These are phyloP conservation scores for Ptilonorhynchus violaceus DNA, from an alignment of 2,113 vertebrate species.

Conservation along the genomic window DNA sequence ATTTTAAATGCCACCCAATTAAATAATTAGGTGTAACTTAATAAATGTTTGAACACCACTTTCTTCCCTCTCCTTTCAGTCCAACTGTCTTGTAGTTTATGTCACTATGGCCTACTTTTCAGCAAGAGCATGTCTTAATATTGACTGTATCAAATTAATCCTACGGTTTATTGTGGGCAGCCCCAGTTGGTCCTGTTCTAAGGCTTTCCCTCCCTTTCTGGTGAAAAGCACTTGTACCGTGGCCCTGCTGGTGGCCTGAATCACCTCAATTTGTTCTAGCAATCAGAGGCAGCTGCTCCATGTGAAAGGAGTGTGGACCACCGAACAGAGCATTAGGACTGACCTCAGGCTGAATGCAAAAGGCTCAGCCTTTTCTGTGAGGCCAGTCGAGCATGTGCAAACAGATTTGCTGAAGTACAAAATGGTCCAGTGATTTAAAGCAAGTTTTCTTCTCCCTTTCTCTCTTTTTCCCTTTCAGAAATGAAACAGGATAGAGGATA, in stretches of 20 bases:
- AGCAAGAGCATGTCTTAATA: conserved; percentile 70
- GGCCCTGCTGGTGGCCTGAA: conserved; percentile 76
- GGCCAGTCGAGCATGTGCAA: conserved; percentile 71
- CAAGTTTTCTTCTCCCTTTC: conserved; percentile 47
- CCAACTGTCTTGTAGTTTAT: conserved; percentile 50
- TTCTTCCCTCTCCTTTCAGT: conserved; percentile 11
- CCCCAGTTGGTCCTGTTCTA: conserved; percentile 68
- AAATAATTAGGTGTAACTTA: conserved; percentile 77
- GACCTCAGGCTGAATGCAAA: conserved; percentile 69
- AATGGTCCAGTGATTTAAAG: conserved; percentile 75
- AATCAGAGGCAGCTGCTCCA: conserved; percentile 75
- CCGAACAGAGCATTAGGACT: conserved; percentile 61
- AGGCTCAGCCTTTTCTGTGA: conserved; percentile 61
- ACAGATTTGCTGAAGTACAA: conserved; percentile 70
- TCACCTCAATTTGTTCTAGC: conserved; percentile 79
- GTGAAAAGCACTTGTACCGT: conserved; percentile 60
- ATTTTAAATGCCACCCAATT: conserved; percentile 9
- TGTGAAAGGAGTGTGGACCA: conserved; percentile 68
- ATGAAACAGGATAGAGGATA: conserved; percentile 63
- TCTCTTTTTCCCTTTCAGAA: conserved; percentile 63
- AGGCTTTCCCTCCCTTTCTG: conserved; percentile 52
- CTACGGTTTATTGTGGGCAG: conserved; percentile 72
- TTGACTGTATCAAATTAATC: conserved; percentile 80
- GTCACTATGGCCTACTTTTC: conserved; percentile 64
- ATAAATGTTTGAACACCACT: conserved; percentile 71